Base-by-base conservation (phyloP, 2,113 vertebrate genomes). In the Pollachius pollachius region DNA sequence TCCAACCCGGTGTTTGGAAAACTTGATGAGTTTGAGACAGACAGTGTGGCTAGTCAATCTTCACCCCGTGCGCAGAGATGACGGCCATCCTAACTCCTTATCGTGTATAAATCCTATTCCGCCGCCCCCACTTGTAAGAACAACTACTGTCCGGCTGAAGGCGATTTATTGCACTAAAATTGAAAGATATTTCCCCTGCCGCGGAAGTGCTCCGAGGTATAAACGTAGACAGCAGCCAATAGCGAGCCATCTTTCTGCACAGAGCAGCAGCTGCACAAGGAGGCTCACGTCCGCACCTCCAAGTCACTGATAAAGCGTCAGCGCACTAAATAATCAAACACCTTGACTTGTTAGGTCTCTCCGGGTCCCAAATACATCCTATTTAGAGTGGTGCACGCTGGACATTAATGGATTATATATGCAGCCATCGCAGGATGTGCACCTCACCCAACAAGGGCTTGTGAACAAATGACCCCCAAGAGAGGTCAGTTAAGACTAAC, bases 251-350 rank as follows among this genome's bases (percentile, higher is more conserved):
- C 74, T 56, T 54, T 19, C 69, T 37, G 56, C 37, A 52, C 61
- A 5, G 3, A 30, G 56, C 66, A 62, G 72, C 69, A 74, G 71
- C 76, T 72, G 67, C 72, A 67, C 56, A 37, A 21, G 52, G 65
- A 71, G 19, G 56, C 11, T 58, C 9, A 57, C 18, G 62, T 18
- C 67, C 19, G 69, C 57, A 23, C 18, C 56, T 69, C 64, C 57
- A 67, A 62, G 64, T 6, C 16, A 59, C 27, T 34, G 25, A 37
- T 52, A 23, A 59, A 23, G 68, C 56, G 52, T 25, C 68, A 5
- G 9, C 41, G 5, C 25, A 19, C 7, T 52, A 16, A 57, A 60
- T 5, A 60, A 12, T 60, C 6, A 15, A n/a, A 5, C 18, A 6
- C 2, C 41, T 48, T 9, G 41, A 48, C 8, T 48, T 13, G 8